Base-by-base conservation (phyloP, 1,140 invertebrate species). In the Heterodera schachtii region DNA sequence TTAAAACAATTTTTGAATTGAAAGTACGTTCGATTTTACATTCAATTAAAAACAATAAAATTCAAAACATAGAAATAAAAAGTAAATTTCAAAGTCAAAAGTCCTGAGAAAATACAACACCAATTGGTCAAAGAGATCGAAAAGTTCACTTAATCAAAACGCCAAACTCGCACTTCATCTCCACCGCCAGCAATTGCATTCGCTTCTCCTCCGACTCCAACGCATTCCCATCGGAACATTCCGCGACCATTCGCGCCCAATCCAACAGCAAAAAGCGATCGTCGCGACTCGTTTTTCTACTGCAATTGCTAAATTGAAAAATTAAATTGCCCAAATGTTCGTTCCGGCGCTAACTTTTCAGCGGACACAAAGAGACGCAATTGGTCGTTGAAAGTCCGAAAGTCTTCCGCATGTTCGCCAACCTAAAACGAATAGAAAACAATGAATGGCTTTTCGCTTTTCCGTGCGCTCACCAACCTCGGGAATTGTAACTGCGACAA, bases 401-500 rank as follows among this genome's bases (percentile, higher is more conserved):
- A 64, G 7, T 76, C 47, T 76, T 16, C 44, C 41, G 75, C 47
- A 1, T 7, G 7, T 41, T 49, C 16, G 16, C 47, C 75, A 49
- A 57, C 11, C 75, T 76, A 31, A 31, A 31, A 31, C 31, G 1
- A 31, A 31, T 19, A 76, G 46, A 57, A 52, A 75, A 57, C 13
- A 52, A 19, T 76, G 16, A 76, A 75, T n/a, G 19, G 21, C n/a
- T 11, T 44, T 75, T 1, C 31, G 31, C 31, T 31, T 31, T 31
- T 31, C 31, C 31, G 31, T 31, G 31, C 31, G 31, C 31, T 31
- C 31, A 31, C 31, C 31, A 31, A 76, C 75, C 21, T 76, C 75
- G 57, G 75, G 75, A 52, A 76, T 21, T 7, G 75, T 76, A 49
- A 76, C 47, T 8, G 66, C n/a, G 5, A 76, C 75, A 76, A 76